Conservation (phyloP, 2,113 vertebrate genomes). For the Montifringilla adamsi region DNA sequence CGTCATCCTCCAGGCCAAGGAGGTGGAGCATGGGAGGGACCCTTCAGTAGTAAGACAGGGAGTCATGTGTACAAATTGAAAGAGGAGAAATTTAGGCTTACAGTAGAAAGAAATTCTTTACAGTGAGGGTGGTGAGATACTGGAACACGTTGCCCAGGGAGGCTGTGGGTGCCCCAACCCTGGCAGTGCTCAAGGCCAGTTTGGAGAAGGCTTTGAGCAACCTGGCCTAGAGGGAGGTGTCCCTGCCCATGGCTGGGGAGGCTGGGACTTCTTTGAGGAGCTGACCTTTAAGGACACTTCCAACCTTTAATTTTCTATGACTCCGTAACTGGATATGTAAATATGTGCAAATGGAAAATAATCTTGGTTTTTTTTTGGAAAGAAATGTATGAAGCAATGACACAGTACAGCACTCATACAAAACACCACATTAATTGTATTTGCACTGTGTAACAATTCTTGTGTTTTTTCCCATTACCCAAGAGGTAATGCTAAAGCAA, state of each 20-base stretch:
- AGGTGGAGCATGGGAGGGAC: too few species aligned
- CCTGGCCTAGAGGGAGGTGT: background rate
- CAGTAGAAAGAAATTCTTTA: background rate
- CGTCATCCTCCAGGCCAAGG: background rate
- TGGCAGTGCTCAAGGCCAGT: background rate
- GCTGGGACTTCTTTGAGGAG: background rate
- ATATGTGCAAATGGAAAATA: background rate
- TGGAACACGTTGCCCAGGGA: background rate
- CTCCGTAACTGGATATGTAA: background rate
- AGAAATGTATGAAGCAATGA: background rate
- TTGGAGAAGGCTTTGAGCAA: background rate
- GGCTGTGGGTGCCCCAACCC: background rate
- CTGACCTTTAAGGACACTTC: background rate
- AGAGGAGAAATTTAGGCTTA: background rate
- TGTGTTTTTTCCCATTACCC: background rate
- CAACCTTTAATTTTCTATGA: background rate
- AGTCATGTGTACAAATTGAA: background rate
- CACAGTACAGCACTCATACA: rapidly evolving
- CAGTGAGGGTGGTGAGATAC: background rate
- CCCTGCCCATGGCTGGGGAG: background rate
- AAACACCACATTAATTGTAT: background rate
- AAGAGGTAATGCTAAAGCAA: background rate
- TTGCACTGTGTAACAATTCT: background rate
- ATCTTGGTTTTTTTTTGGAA: background rate
- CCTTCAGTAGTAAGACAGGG: too few species aligned